Base-by-base conservation (phyloP, 35 echinoderm and acorn worm genomes). In the Apostichopus parvimensis region DNA sequence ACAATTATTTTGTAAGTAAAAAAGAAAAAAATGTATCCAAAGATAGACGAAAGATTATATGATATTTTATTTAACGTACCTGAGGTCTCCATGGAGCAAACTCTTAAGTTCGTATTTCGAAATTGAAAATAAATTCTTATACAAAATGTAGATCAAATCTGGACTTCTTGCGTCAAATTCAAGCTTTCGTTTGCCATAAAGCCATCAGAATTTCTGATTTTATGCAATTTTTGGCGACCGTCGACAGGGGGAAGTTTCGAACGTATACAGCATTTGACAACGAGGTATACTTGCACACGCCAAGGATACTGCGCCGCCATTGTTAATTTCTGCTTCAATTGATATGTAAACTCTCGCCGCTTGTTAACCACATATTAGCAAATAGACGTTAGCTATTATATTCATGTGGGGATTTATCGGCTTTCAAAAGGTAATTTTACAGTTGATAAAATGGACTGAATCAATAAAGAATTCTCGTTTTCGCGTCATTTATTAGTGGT, bases 291-390 rank as follows among this genome's bases (percentile, higher is more conserved):
- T 45, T 0, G 58, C 81, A 17, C 52, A 58, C 81, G 81, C 17
- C 81, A 12, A 61, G 7, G 58, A 61, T 61, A 61, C 12, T 61
- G 58, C 17, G 20, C 4, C 23, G 54, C 81, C 5, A 84, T 84
- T 84, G 81, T 84, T 84, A 22, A 14, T 84, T 60, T 84, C 15
- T 18, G 20, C 71, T 22, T 75, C 81, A 52, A 15, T 17, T 84
- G 54, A 84, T 59, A 22, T 84, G 5, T 55, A 58, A 20, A 56
- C 58, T 61, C 58, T 61, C 12, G 17, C 54, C 6, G 23, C 20
- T 84, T 84, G 81, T 84, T 84, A 84, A 84, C 81, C 81, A 60
- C 81, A 24, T 23, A 56, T 59, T 24, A 54, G 5, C 52, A 80
- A 45, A 45, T 45, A 80, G 15, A 80, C 78, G 78, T 28, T 15